Conservation (phyloP, 2,797 vertebrate genomes). For the Channa striata region DNA sequence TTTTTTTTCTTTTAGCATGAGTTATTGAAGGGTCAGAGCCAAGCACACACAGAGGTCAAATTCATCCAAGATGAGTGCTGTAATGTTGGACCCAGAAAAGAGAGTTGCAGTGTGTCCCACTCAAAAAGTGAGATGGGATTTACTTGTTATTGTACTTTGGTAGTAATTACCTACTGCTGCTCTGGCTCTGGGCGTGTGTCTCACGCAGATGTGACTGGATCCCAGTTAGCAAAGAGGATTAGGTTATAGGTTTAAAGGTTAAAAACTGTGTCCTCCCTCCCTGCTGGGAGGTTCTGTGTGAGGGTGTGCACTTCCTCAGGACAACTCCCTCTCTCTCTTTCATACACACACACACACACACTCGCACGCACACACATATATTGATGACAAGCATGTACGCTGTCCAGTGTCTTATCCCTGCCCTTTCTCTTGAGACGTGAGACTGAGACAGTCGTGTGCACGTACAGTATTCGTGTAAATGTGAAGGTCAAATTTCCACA, state of each 20-base stretch:
- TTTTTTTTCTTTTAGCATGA: slow-evolving; percentile 16
- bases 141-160: slow-evolving; percentile 29
- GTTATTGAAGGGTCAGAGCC: slow-evolving; percentile 31
- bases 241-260: slow-evolving; percentile 55
- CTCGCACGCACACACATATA: slow-evolving; percentile 23
- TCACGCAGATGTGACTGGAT: slow-evolving; percentile 29
- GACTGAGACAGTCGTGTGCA: background rate
- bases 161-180: slow-evolving; percentile 11
- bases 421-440: slow-evolving; percentile 37
- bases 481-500: slow-evolving; percentile 1
- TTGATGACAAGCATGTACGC: slow-evolving; percentile 29
- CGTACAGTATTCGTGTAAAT: too few species aligned
- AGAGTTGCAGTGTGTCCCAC: slow-evolving; percentile 7
- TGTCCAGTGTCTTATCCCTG: slow-evolving; percentile 22
- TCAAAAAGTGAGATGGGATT: slow-evolving; percentile 15
- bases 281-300: slow-evolving; percentile 46
- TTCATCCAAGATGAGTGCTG: slow-evolving; percentile 36
- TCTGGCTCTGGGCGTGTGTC: slow-evolving; percentile 47
- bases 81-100: slow-evolving; percentile 38
- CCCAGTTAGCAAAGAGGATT: slow-evolving; percentile 33
- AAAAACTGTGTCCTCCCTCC: slow-evolving; percentile 57
- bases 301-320: slow-evolving; percentile 67
- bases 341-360: slow-evolving; percentile 21
- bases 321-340: slow-evolving; percentile 33
- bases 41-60: slow-evolving; percentile 43